Evolutionary conservation across 2,888 invertebrate species (phyloP).

Genomic region (Dastarcus helophoroides): DNA sequence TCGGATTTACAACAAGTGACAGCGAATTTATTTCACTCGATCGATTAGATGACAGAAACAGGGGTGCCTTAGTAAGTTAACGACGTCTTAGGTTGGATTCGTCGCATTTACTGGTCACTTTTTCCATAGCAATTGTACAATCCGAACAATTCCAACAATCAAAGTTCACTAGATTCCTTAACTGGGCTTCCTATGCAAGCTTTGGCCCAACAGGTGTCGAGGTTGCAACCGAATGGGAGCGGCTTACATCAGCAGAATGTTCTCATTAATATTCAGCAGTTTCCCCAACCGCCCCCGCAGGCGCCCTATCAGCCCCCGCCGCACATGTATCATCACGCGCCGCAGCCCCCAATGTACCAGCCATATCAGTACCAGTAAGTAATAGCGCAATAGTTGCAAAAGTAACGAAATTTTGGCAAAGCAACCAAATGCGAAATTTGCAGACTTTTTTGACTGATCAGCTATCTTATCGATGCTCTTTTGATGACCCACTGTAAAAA

Average conservation of each 20-base stretch:
- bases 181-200: conserved; percentile 39
- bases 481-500: no score
- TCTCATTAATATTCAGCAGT: conserved; percentile 53
- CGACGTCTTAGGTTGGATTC: not conserved
- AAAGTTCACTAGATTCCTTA: conserved; percentile 26
- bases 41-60: conserved; percentile 27
- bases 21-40: conserved; percentile 35
- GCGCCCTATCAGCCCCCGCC: conserved; percentile 38
- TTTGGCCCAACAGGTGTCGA: conserved; percentile 38
- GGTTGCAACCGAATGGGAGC: conserved; percentile 28
- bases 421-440: no score
- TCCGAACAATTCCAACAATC: conserved; percentile 14
- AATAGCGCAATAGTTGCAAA: no score
- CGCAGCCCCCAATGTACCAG: conserved; percentile 34
- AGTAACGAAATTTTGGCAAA: no score
- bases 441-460: no score
- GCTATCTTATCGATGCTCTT: no score
- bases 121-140: conserved; percentile 31
- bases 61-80: conserved; percentile 26
- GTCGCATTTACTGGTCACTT: conserved; percentile 5
- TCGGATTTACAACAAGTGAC: conserved; percentile 33
- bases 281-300: conserved; percentile 40
- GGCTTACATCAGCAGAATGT: conserved; percentile 52
- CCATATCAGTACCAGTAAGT: conserved; percentile 33
- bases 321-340: conserved; percentile 36